Conservation (phyloP, 2,888 invertebrate genomes). For the Tipula unca region DNA sequence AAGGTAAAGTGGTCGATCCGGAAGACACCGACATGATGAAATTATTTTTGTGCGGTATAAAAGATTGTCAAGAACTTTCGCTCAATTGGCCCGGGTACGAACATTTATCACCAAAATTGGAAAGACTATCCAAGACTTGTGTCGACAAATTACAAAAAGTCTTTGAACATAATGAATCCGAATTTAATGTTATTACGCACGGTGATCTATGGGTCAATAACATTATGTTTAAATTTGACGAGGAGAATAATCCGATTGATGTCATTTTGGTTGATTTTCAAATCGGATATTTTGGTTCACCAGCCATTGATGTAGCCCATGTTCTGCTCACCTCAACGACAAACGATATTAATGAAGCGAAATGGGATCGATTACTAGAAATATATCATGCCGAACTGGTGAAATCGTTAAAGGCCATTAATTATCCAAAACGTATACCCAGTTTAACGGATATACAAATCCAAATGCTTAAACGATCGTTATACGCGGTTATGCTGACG, state of each 20-base stretch:
- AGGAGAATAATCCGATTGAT: constrained; percentile 31
- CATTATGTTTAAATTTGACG: constrained; percentile 37
- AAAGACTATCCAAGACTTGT: background rate
- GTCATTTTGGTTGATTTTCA: constrained; percentile 27
- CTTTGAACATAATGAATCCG: background rate
- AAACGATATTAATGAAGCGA: background rate
- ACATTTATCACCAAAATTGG: background rate
- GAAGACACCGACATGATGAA: background rate
- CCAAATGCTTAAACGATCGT: background rate
- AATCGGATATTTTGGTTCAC: background rate
- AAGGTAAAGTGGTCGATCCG: background rate
- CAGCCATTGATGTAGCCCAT: background rate
- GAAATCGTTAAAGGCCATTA: background rate
- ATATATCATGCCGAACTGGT: background rate
- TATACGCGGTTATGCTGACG: background rate
- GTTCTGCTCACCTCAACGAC: background rate
- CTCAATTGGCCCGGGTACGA: background rate
- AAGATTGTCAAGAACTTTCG: background rate
- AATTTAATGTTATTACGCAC: constrained; percentile 30
- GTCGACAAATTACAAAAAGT: background rate
- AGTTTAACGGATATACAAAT: background rate
- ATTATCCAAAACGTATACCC: background rate
- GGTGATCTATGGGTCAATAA: constrained; percentile 41
- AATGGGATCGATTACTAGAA: background rate
- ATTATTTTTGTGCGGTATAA: background rate